phyloP scores from a whole-genome alignment of 2,113 vertebrate species.

The Phaethon lepturus region DNA sequence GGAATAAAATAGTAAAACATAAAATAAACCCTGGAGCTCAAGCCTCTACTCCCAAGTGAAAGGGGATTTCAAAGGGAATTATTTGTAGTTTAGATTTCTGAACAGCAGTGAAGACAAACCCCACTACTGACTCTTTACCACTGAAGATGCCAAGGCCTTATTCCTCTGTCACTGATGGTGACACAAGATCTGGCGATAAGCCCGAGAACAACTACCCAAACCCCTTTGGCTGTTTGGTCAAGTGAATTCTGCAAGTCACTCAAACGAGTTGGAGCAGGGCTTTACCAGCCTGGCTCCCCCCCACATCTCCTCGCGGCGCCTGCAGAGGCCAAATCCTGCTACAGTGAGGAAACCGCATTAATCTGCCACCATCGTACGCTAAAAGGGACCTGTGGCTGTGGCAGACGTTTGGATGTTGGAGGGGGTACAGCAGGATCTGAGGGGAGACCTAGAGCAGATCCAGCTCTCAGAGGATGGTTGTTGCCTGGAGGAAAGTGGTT shows the following conservation, averaged over 20 bases:
- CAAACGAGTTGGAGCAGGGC: background rate
- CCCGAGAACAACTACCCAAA: background rate
- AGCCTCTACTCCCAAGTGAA: background rate
- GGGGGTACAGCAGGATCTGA: background rate
- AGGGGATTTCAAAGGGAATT: background rate
- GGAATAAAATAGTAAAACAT: constrained; percentile 24
- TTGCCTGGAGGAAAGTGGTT: background rate
- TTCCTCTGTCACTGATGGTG: background rate
- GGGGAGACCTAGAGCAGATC: background rate
- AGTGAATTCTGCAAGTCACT: background rate
- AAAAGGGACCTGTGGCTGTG: background rate
- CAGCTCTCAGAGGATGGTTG: background rate
- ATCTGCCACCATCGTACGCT: accelerated
- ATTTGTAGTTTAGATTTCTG: background rate
- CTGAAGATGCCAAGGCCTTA: background rate
- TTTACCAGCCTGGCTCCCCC: background rate
- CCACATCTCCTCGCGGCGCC: background rate
- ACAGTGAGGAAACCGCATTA: background rate
- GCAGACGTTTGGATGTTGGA: background rate
- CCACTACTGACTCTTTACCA: background rate
- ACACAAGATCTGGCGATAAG: background rate
- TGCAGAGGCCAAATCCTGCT: background rate
- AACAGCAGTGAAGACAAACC: background rate
- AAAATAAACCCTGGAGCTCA: background rate
- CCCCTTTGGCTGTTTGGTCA: background rate